phyloP scores from a whole-genome alignment of 2,888 invertebrate genomes.

The Gnatocerus cornutus region DNA sequence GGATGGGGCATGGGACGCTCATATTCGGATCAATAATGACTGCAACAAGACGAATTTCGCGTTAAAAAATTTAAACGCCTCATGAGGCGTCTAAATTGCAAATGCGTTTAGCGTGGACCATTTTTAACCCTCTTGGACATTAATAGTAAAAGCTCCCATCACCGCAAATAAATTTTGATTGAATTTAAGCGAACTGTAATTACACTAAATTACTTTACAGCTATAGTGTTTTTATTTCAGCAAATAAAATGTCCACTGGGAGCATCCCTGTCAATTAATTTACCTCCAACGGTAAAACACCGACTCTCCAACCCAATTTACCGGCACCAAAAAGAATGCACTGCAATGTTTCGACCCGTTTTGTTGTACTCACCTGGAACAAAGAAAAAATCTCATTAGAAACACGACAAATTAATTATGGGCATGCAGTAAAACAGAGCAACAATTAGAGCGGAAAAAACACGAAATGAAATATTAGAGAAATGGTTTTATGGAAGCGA shows the following conservation, averaged over 20 bases:
- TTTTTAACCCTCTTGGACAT: not conserved
- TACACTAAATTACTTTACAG: conserved; percentile 37
- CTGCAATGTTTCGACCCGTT: conserved; percentile 15
- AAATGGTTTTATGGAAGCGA: conserved; percentile 47
- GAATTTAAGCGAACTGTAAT: conserved; percentile 43
- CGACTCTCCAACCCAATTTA: conserved; percentile 29
- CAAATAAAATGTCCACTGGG: conserved; percentile 37
- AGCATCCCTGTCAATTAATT: conserved; percentile 41
- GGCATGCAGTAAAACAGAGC: conserved; percentile 38
- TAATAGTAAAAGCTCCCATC: not conserved
- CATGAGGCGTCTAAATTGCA: not conserved
- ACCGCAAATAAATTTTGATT: conserved; percentile 39
- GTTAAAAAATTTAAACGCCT: too few relatives aligned
- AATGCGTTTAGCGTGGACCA: not conserved
- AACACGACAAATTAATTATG: conserved; percentile 24
- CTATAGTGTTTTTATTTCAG: conserved; percentile 34
- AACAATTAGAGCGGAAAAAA: conserved; percentile 45
- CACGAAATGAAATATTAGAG: conserved; percentile 47
- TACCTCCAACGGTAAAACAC: conserved; percentile 28
- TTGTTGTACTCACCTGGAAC: conserved; percentile 53
- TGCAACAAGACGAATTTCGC: too few relatives aligned
- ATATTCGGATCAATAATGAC: conserved; percentile 15
- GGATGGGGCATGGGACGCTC: not conserved
- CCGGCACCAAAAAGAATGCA: conserved; percentile 23
- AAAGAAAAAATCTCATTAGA: conserved; percentile 43